These are phyloP conservation scores for Lepilemur septentrionalis DNA, from an alignment of 2,797 vertebrate species.

Conservation along the genomic window DNA sequence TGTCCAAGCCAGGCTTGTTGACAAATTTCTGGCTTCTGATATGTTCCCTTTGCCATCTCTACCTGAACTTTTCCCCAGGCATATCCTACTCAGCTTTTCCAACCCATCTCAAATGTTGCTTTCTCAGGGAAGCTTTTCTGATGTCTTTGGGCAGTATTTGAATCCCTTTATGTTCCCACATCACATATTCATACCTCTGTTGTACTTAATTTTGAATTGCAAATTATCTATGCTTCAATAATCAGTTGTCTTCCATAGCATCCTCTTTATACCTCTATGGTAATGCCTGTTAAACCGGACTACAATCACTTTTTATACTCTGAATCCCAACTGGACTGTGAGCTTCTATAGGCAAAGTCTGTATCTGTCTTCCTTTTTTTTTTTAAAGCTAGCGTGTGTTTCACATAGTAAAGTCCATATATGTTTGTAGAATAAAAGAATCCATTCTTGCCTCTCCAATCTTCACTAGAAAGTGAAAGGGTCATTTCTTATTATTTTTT, in stretches of 20 bases:
- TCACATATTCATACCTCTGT: neutral
- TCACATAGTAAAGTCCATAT: neutral
- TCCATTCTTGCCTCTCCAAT: neutral
- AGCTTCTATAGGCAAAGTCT: neutral
- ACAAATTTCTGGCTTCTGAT: neutral
- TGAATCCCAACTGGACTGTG: neutral
- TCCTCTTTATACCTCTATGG: neutral
- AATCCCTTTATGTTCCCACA: neutral
- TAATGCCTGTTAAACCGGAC: neutral
- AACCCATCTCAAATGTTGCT: neutral
- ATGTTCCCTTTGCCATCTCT: neutral
- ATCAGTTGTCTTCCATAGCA: neutral
- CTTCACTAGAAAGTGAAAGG: neutral
- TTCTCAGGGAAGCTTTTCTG: neutral
- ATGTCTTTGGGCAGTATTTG: neutral
- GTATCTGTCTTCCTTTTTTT: neutral
- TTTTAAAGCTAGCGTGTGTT: neutral
- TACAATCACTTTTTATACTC: neutral
- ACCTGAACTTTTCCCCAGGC: neutral
- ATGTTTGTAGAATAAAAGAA: neutral
- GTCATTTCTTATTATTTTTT: neutral
- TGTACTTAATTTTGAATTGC: neutral
- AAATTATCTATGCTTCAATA: neutral
- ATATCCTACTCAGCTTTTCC: neutral
- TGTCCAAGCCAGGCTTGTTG: neutral